A percentile compares a stretch with the other conserved stretches of the same genome.
These are phyloP conservation scores for Macrosoma leucophasiata DNA, from an alignment of 2,888 invertebrate genomes.

Conservation along the genomic window DNA sequence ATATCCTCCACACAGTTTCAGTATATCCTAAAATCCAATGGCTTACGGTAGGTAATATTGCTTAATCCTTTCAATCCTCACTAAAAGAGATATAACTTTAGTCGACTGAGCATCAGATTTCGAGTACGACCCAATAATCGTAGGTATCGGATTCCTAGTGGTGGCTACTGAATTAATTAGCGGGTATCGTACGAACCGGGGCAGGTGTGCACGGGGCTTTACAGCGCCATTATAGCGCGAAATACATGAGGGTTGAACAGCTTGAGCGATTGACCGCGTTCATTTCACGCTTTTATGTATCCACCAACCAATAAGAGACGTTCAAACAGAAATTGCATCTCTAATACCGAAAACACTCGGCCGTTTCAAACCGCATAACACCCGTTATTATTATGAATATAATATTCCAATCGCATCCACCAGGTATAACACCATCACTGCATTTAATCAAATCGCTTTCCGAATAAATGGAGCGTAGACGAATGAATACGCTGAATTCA, in stretches of 20 bases:
- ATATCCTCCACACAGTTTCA: too few relatives aligned
- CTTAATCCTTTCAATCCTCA: constrained; percentile 29
- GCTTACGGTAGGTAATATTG: too few relatives aligned
- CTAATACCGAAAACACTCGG: constrained; percentile 1
- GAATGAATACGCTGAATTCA: constrained; percentile 69
- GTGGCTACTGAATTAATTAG: constrained; percentile 63
- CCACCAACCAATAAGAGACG: constrained; percentile 19
- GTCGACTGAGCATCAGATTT: constrained; percentile 42
- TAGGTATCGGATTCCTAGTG: constrained; percentile 49
- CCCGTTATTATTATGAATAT: constrained; percentile 37
- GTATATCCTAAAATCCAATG: too few relatives aligned
- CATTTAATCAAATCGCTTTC: constrained; percentile 63
- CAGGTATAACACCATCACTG: constrained; percentile 48
- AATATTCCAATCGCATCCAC: constrained; percentile 46
- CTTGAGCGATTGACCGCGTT: constrained; percentile 51
- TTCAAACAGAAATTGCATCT: constrained; percentile 8
- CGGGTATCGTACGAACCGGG: constrained; percentile 41
- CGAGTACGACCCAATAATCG: constrained; percentile 41
- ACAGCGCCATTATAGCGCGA: constrained; percentile 51
- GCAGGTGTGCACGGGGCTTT: constrained; percentile 62
- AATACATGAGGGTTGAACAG: constrained; percentile 43
- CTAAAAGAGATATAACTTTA: constrained; percentile 42
- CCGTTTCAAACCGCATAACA: constrained; percentile 9
- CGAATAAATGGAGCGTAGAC: constrained; percentile 64
- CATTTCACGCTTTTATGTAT: constrained; percentile 31